Conservation (phyloP, 2,888 invertebrate species). For the Stramonita haemastoma region DNA sequence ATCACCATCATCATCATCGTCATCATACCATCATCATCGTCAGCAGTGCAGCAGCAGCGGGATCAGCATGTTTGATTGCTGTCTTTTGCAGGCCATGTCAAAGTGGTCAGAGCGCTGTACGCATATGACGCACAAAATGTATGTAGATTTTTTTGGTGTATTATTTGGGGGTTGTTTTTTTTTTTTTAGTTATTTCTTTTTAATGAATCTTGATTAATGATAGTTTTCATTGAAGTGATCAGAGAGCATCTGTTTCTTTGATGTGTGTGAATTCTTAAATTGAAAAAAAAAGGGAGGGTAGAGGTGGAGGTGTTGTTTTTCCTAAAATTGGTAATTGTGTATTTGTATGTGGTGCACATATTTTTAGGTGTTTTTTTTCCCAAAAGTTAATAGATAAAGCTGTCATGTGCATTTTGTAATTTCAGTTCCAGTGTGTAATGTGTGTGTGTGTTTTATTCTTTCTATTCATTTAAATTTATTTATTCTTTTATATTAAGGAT, state of each 20-base stretch:
- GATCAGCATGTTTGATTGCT: not conserved
- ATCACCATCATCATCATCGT: too few species aligned
- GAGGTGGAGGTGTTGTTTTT: too few species aligned
- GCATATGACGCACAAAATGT: constrained; percentile 81
- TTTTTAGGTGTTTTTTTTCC: too few species aligned
- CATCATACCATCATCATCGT: not conserved
- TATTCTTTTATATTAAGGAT: too few species aligned
- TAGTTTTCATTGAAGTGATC: not conserved
- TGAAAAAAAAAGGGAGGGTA: not conserved
- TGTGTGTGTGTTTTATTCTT: too few species aligned
- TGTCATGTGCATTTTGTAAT: too few species aligned
- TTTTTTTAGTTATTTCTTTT: not conserved
- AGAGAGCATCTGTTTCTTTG: not conserved
- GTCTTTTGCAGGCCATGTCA: constrained; percentile 77
- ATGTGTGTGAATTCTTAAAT: not conserved
- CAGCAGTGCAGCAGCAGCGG: not conserved
- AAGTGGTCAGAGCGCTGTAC: constrained; percentile 81
- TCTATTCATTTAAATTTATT: too few species aligned
- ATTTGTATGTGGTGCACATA: too few species aligned
- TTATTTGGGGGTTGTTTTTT: not conserved
- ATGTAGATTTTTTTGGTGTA: constrained; percentile 61
- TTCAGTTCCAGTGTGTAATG: too few species aligned
- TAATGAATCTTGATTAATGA: not conserved
- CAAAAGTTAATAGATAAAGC: too few species aligned
- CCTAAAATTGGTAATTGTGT: too few species aligned